Conservation (phyloP, 2,797 vertebrate species). For the Apogon hyalosoma region DNA sequence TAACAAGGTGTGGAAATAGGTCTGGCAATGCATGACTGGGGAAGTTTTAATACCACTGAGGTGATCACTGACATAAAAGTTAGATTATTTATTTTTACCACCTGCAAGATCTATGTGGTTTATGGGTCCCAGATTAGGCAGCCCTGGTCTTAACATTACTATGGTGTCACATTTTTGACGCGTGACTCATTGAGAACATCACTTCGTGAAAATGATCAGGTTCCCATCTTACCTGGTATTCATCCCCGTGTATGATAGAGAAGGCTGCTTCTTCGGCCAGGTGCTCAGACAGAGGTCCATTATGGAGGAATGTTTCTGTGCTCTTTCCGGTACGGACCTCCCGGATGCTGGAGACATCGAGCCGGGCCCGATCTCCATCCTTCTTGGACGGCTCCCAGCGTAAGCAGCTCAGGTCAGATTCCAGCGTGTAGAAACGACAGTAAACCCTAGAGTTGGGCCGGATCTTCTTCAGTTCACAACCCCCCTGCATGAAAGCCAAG, state of each 20-base stretch:
- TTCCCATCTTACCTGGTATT: conserved; percentile 83
- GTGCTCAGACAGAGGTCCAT: conserved; percentile 91
- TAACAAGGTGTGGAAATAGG: no score
- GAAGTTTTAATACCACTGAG: no score
- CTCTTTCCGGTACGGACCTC: conserved; percentile 97
- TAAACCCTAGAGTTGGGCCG: conserved; percentile 95
- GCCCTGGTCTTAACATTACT: no score
- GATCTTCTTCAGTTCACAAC: conserved; percentile 97
- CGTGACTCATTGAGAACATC: no score
- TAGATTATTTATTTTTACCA: no score
- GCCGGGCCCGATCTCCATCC: conserved; percentile 92
- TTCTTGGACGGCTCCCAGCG: conserved; percentile 99
- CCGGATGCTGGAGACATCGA: conserved; percentile 91
- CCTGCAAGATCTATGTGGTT: no score
- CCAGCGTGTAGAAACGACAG: conserved; percentile 96
- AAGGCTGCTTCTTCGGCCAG: conserved; percentile 96
- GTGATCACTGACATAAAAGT: no score
- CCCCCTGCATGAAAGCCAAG: conserved; percentile 98
- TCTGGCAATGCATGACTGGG: no score
- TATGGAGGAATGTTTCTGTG: conserved; percentile 96
- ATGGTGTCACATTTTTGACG: no score
- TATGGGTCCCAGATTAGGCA: no score
- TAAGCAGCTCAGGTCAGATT: conserved; percentile 91
- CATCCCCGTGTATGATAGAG: conserved; percentile 95
- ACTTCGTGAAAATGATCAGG: no score